Percentiles rank a stretch among this genome's conserved stretches.
These are phyloP conservation scores for Hemiscyllium ocellatum DNA, from an alignment of 2,113 vertebrate species.

Conservation along the genomic window DNA sequence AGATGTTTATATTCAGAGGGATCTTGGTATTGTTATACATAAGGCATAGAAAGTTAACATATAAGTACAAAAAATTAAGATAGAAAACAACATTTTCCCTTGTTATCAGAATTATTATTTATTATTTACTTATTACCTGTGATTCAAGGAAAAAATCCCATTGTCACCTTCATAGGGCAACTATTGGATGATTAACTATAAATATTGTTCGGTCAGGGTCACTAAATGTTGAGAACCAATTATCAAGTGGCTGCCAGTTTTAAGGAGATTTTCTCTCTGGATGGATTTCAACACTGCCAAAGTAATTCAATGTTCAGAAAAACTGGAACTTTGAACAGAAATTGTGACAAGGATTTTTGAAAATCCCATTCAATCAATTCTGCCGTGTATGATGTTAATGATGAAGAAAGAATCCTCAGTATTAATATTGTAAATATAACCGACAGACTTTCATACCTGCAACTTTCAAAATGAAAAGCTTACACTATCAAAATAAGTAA, in stretches of 20 bases:
- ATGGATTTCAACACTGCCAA: neutral
- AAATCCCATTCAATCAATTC: neutral
- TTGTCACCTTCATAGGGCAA: neutral
- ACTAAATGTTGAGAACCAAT: neutral
- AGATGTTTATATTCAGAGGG: too few species aligned
- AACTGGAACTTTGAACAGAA: neutral
- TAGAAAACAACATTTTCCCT: too few species aligned
- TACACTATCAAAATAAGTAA: neutral
- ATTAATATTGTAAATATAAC: neutral
- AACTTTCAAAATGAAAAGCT: neutral
- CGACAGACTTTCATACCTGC: neutral
- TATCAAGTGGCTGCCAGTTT: neutral
- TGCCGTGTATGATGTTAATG: neutral
- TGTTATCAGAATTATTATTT: too few species aligned
- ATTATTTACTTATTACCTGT: neutral
- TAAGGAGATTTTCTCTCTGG: neutral
- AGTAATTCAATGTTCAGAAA: neutral
- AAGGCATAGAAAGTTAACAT: too few species aligned
- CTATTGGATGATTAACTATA: neutral
- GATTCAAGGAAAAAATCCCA: neutral
- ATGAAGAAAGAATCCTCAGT: too few species aligned
- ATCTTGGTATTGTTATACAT: too few species aligned
- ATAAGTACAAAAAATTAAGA: too few species aligned
- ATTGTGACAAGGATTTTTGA: neutral
- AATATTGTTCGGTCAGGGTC: neutral